Base-by-base conservation (phyloP, 2,113 vertebrate genomes). In the Coptodon rendalli region DNA sequence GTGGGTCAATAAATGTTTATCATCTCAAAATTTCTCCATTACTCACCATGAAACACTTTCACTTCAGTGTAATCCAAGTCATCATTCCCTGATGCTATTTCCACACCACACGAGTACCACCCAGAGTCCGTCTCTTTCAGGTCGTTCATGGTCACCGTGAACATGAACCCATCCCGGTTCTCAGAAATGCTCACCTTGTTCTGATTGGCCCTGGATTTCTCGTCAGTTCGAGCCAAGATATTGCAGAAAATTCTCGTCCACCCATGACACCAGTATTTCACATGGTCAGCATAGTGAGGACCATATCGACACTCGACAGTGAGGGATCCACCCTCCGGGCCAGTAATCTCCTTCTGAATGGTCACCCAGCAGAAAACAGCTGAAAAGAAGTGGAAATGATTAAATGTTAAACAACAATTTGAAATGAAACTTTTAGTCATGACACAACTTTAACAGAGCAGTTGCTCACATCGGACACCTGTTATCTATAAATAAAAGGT, bases 211-310 rank as follows among this genome's bases (percentile, higher is more conserved):
- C 2, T 27, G 54, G 1, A 57, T 12, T 12, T 57, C 54, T 27
- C 0, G 4, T 27, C 12, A 57, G 12, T 57, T 27, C 1, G 12
- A 3, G 54, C 54, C 54, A 56, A 1, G 54, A 56, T 56, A 2
- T 0, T 4, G 11, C 54, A 56, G 6, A 0, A 56, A 56, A 13
- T 24, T 56, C 1, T 56, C 54, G 3, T 56, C 22, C 54, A 0
- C 54, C 54, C 22, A 56, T 27, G 22, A 56, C 54, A 56, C 54
- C 54, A 56, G 54, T 57, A 57, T 14, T 57, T 57, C 22, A 57
- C 54, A 57, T 57, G 12, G 4, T 57, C 0, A 57, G 6, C 54
- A 57, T 8, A 57, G 22, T 56, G 22, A 56, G 53, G 13, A 24
- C 22, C 54, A 1, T 56, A 57, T 57, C 0, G 6, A 57, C 54